These are phyloP conservation scores for Acanthosoma haemorrhoidale DNA, from an alignment of 2,888 invertebrate species.

Conservation along the genomic window DNA sequence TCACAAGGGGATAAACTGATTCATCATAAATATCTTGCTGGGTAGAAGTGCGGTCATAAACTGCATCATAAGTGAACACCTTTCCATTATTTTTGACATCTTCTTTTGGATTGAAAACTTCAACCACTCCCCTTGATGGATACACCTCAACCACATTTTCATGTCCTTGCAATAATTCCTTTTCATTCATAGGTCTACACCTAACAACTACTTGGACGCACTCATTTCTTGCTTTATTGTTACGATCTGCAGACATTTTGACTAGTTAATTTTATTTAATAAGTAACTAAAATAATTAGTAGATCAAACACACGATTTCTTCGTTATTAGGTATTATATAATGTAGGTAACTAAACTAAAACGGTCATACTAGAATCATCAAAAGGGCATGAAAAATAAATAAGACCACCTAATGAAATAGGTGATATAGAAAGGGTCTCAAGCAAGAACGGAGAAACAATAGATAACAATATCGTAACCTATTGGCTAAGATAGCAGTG, in stretches of 20 bases:
- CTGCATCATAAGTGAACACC: slow-evolving; percentile 94
- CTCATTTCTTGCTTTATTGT: slow-evolving; percentile 35
- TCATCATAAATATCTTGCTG: slow-evolving; percentile 94
- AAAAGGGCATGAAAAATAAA: neutral
- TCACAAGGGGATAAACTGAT: slow-evolving; percentile 88
- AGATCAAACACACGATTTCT: neutral
- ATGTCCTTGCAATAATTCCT: slow-evolving; percentile 69
- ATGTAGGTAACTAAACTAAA: neutral
- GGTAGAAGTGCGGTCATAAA: slow-evolving; percentile 84
- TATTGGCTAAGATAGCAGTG: neutral
- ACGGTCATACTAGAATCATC: neutral
- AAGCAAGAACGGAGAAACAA: neutral
- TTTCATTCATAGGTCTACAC: slow-evolving; percentile 89
- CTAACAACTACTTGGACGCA: slow-evolving; percentile 82
- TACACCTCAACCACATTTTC: slow-evolving; percentile 72
- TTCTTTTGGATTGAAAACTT: slow-evolving; percentile 78
- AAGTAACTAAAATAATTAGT: too few relatives aligned
- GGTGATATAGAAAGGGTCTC: neutral
- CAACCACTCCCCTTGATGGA: slow-evolving; percentile 81
- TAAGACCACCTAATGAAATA: neutral
- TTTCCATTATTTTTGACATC: slow-evolving; percentile 63
- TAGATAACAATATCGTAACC: neutral
- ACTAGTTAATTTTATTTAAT: neutral
- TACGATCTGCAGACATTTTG: slow-evolving; percentile 28
- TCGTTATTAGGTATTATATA: neutral